These are phyloP conservation scores for Clivina fossor DNA, from an alignment of 2,888 invertebrate species.

Conservation along the genomic window DNA sequence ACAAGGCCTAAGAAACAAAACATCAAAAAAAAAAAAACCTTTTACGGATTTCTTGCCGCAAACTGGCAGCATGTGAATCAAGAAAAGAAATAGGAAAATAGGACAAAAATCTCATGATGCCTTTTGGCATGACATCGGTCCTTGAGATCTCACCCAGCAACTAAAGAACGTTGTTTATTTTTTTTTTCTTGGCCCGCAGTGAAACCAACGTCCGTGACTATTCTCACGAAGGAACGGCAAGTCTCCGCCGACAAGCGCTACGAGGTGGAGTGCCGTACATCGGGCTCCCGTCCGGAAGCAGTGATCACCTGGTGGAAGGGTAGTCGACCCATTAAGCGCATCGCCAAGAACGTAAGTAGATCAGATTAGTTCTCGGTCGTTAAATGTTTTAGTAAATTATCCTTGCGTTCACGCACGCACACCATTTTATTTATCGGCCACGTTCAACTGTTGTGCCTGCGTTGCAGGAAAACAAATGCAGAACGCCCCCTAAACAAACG, in stretches of 20 bases:
- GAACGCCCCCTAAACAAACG: neutral
- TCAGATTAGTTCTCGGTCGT: conserved; percentile 30
- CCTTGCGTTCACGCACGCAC: conserved; percentile 1
- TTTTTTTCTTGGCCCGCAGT: conserved; percentile 69
- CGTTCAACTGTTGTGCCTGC: neutral
- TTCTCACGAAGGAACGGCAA: conserved; percentile 79
- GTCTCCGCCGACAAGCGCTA: conserved; percentile 84
- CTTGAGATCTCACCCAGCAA: neutral
- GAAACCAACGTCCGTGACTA: conserved; percentile 81
- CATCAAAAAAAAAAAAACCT: too few species aligned
- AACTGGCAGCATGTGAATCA: too few species aligned
- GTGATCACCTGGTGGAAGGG: conserved; percentile 90
- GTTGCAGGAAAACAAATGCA: conserved; percentile 6
- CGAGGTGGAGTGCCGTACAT: conserved; percentile 83
- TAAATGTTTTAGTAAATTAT: conserved; percentile 28
- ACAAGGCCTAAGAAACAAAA: too few species aligned
- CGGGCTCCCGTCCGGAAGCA: conserved; percentile 84
- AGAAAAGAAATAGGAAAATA: too few species aligned
- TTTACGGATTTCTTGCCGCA: too few species aligned
- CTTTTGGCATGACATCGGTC: conserved; percentile 23
- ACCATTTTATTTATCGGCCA: conserved; percentile 21
- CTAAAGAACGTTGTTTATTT: conserved; percentile 4
- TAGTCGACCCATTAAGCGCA: conserved; percentile 75
- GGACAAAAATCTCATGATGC: too few species aligned
- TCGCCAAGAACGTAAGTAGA: conserved; percentile 77